A percentile compares a stretch with the other conserved stretches of the same genome.
Conservation (phyloP, 2,797 vertebrate genomes). For the Rhabdomys pumilio region DNA sequence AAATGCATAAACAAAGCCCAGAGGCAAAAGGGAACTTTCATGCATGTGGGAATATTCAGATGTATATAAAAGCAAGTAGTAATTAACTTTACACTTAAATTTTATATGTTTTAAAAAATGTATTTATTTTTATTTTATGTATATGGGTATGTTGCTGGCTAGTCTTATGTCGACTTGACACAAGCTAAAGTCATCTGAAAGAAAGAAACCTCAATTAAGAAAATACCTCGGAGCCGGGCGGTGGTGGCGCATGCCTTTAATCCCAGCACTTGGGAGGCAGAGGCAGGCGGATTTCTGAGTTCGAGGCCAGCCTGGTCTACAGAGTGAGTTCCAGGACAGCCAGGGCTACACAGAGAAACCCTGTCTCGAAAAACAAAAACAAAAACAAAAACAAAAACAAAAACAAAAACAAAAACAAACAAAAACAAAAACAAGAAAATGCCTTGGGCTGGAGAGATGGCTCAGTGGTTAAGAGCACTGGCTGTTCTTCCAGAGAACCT, state of each 20-base stretch:
- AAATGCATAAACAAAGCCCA: conserved; percentile 6
- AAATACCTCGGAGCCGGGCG: neutral
- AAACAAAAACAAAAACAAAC: too few relatives aligned
- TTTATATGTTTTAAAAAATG: neutral
- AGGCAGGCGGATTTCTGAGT: too few relatives aligned
- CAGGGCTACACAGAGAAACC: too few relatives aligned
- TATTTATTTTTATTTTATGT: neutral
- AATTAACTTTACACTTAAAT: conserved; percentile 30
- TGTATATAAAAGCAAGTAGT: neutral
- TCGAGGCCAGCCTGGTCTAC: too few relatives aligned
- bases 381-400: too few relatives aligned
- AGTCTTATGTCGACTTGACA: neutral
- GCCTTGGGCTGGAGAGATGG: neutral
- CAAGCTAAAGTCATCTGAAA: neutral
- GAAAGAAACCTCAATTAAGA: neutral
- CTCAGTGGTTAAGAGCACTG: too few relatives aligned
- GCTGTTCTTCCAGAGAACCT: too few relatives aligned
- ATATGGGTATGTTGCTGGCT: neutral
- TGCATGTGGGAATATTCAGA: neutral
- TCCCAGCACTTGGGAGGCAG: too few relatives aligned
- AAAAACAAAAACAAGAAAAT: too few relatives aligned
- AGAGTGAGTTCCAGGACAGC: too few relatives aligned
- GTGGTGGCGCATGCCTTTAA: too few relatives aligned
- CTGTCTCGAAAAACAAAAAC: too few relatives aligned
- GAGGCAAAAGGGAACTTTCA: conserved; percentile 36